A percentile compares a stretch with the other conserved stretches of the same genome.
These are phyloP conservation scores for Trichacis sp. DNA, from an alignment of 2,888 invertebrate genomes.

Conservation along the genomic window DNA sequence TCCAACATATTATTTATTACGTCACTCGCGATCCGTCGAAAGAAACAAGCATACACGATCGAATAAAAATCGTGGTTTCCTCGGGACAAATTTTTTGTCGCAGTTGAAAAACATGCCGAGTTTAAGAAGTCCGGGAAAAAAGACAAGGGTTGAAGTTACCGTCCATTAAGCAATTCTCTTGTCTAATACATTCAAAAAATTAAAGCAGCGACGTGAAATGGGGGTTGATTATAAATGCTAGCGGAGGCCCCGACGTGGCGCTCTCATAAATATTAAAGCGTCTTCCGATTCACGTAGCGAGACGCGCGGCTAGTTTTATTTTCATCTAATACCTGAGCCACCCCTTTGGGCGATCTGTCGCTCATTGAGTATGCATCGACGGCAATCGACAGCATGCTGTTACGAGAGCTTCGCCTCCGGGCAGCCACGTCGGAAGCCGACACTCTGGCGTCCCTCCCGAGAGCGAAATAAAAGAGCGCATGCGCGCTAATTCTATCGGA, in stretches of 20 bases:
- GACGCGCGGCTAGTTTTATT: constrained; percentile 43
- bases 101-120: no score
- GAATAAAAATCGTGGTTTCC: no score
- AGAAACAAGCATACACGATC: no score
- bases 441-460: constrained; percentile 3
- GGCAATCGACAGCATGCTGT: constrained; percentile 53
- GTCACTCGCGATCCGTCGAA: no score
- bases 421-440: constrained; percentile 8
- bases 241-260: constrained; percentile 1
- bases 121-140: no score
- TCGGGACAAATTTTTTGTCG: no score
- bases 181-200: constrained; percentile 7
- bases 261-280: constrained; percentile 53
- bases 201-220: constrained; percentile 6
- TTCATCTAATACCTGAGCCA: constrained; percentile 45
- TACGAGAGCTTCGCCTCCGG: constrained; percentile 27
- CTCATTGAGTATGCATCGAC: constrained; percentile 62
- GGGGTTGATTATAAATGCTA: not conserved
- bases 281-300: constrained; percentile 45
- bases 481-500: constrained; percentile 7
- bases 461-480: constrained; percentile 9
- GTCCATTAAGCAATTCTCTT: constrained; percentile 7
- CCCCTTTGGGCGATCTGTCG: constrained; percentile 46
- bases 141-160: not conserved
- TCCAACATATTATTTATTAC: not conserved